Conservation (phyloP, 2,113 vertebrate species). For the Seriola aureovittata region DNA sequence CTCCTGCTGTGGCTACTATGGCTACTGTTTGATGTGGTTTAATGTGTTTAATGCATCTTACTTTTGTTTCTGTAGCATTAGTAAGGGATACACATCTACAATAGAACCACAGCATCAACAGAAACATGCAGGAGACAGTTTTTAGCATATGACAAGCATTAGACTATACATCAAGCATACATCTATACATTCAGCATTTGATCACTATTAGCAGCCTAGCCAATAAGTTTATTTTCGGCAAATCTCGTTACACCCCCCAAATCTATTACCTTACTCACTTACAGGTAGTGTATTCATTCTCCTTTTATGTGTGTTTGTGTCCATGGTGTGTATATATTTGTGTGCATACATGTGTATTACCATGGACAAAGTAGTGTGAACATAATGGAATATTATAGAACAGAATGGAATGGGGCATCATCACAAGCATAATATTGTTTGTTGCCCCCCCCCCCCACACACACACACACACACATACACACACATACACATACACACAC, state of each 20-base stretch:
- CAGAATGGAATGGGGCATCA: constrained; percentile 26
- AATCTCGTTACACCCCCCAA: constrained; percentile 56
- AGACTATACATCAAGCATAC: neutral
- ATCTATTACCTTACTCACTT: constrained; percentile 46
- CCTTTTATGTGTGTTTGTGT: neutral
- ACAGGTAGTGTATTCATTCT: constrained; percentile 14
- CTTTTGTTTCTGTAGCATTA: constrained; percentile 2
- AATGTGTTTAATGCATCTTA: constrained; percentile 23
- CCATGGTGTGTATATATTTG: constrained; percentile 8
- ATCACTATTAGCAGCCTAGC: constrained; percentile 50
- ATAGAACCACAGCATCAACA: constrained; percentile 10
- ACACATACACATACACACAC: constrained; percentile 24
- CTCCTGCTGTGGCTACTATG: neutral
- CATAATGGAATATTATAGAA: constrained; percentile 53
- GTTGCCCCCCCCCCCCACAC: constrained; percentile 1
- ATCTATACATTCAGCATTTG: constrained; percentile 19
- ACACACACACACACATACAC: constrained; percentile 15
- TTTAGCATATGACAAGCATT: constrained; percentile 25
- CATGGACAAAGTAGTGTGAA: constrained; percentile 32
- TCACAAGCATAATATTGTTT: constrained; percentile 46
- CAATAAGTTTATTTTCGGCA: constrained; percentile 26
- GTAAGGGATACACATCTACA: neutral
- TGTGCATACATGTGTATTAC: constrained; percentile 40
- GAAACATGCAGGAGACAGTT: neutral
- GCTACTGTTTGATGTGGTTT: constrained; percentile 8